Base-by-base conservation (phyloP, 1,140 invertebrate genomes). In the Paralvinella palmiformis region DNA sequence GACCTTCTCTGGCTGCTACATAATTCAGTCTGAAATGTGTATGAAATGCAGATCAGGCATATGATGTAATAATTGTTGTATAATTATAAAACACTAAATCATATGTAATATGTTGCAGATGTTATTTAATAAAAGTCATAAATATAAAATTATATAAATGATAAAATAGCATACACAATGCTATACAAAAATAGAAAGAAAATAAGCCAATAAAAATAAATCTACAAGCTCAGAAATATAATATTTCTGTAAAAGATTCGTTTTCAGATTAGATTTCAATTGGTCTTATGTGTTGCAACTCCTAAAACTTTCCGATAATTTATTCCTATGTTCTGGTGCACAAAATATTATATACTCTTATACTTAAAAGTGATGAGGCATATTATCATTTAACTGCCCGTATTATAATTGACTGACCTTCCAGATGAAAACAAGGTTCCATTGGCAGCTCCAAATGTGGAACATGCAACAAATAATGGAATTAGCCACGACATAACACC, bases 1-100 rank as follows among this genome's bases (percentile, higher is more conserved):
- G 91, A 2, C 91, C 91, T 74, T 94, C 88, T 48, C 92, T 84
- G 0, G 92, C 93, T 2, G 93, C 94, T 27, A 94, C 93, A 76
- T 95, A 96, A 72, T 94, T 92, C 13, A 96, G 79, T 66, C 85
- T 83, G 69, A 17, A 53, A 61, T 10, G n/a, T 10, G 37, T 41
- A 41, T 41, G 37, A 10, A 41, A 10, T n/a, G n/a, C n/a, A n/a
- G n/a, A n/a, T n/a, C n/a, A n/a, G n/a, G n/a, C n/a, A n/a, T n/a
- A n/a, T n/a, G n/a, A n/a, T n/a, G n/a, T n/a, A n/a, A n/a, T n/a
- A n/a, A n/a, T n/a, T n/a, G n/a, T n/a, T n/a, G n/a, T n/a, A n/a
- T n/a, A n/a, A n/a, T n/a, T n/a, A n/a, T n/a, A n/a, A n/a, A n/a
- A n/a, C n/a, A n/a, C n/a, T n/a, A n/a, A n/a, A n/a, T n/a, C n/a